Evolutionary conservation across 2,888 invertebrate genomes (phyloP).

Genomic region (Tridacna crocea): DNA sequence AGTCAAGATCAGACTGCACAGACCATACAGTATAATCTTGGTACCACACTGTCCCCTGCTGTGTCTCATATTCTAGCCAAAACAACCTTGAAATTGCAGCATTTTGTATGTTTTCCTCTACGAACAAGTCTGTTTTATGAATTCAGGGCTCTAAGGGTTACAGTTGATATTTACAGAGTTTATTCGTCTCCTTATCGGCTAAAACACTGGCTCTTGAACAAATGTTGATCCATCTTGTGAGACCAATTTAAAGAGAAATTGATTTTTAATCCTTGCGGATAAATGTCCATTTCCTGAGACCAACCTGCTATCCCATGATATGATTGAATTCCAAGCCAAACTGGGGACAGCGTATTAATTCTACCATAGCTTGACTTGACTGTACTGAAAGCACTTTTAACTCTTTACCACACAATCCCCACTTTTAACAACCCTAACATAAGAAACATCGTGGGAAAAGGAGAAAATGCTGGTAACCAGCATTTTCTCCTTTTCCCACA

Average conservation of each 20-base stretch:
- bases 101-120: no score
- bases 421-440: no score
- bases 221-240: conserved; percentile 36
- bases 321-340: conserved; percentile 40
- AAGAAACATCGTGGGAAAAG: background rate
- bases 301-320: conserved; percentile 27
- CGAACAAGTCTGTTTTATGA: no score
- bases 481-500: background rate
- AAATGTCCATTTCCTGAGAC: conserved; percentile 53
- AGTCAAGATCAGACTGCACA: no score
- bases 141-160: background rate
- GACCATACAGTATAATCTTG: no score
- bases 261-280: conserved; percentile 62
- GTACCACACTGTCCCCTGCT: no score
- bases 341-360: background rate
- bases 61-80: no score
- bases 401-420: no score
- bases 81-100: no score
- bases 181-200: conserved; percentile 42
- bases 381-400: no score
- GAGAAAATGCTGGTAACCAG: background rate
- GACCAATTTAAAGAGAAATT: conserved; percentile 64
- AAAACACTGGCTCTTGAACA: conserved; percentile 38
- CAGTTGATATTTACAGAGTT: conserved; percentile 44
- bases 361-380: no score